These are phyloP conservation scores for Anagyrus pseudococci DNA, from an alignment of 2,888 invertebrate genomes.

Conservation along the genomic window DNA sequence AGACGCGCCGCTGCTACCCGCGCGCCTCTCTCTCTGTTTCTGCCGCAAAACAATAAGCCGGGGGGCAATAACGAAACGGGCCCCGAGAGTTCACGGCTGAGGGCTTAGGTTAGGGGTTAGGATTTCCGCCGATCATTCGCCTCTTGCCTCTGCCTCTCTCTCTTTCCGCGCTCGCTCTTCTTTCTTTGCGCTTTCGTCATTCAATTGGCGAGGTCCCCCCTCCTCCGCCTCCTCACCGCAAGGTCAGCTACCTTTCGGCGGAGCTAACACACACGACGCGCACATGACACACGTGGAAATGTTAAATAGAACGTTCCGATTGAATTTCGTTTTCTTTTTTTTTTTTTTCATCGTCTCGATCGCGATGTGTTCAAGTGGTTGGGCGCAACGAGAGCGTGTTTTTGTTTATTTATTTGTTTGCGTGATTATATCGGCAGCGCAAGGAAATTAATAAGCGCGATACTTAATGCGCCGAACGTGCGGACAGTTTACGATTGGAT, in stretches of 20 bases:
- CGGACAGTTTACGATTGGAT: too few species aligned
- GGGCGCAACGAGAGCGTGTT: too few species aligned
- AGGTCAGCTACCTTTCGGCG: constrained; percentile 10
- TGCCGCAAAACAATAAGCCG: constrained; percentile 15
- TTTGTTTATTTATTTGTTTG: too few species aligned
- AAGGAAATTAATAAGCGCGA: too few species aligned
- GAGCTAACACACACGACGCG: neutral
- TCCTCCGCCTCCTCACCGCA: constrained; percentile 3
- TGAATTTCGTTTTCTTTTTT: neutral
- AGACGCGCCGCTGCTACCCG: too few species aligned
- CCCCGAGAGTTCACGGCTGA: constrained; percentile 53
- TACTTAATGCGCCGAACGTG: too few species aligned
- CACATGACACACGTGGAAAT: neutral
- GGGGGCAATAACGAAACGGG: neutral
- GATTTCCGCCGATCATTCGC: constrained; percentile 48
- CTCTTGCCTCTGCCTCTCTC: too few species aligned
- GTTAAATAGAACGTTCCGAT: neutral
- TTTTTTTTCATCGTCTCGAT: neutral
- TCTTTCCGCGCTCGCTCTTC: too few species aligned
- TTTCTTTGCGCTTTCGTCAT: too few species aligned
- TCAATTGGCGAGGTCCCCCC: too few species aligned
- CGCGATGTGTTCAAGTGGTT: too few species aligned
- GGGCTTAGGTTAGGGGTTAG: constrained; percentile 54
- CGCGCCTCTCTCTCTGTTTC: constrained; percentile 29
- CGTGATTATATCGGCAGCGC: too few species aligned